Evolutionary conservation across 2,113 vertebrate genomes (phyloP).

Genomic region (Fregata magnificens): DNA sequence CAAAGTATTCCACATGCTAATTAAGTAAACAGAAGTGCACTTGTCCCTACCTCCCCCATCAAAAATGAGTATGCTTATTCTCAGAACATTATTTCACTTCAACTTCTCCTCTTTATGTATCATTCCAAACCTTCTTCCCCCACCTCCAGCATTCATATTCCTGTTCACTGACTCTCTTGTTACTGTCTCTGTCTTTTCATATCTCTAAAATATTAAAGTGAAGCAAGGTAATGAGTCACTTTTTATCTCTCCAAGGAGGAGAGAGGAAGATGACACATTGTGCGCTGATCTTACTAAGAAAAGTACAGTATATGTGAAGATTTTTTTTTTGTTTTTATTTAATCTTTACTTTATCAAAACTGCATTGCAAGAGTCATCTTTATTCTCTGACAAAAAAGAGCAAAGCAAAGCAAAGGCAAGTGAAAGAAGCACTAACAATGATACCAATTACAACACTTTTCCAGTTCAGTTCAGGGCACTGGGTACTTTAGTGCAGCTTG

Average conservation of each 20-base stretch:
- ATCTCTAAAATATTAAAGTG: slow-evolving; percentile 58
- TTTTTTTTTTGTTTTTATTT: slow-evolving; percentile 16
- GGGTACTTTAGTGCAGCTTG: not conserved
- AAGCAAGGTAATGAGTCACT: slow-evolving; percentile 28
- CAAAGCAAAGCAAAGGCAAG: not conserved
- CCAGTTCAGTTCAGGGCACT: not conserved
- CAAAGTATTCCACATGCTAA: slow-evolving; percentile 45
- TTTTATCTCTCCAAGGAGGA: slow-evolving; percentile 53
- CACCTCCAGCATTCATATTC: not conserved
- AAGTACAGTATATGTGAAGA: not conserved
- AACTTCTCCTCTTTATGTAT: not conserved
- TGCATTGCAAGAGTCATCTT: not conserved
- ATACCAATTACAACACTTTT: not conserved
- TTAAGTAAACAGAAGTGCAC: slow-evolving; percentile 42
- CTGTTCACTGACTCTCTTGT: slow-evolving; percentile 22
- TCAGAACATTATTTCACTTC: slow-evolving; percentile 15
- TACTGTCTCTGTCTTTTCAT: slow-evolving; percentile 17
- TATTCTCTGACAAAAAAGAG: not conserved
- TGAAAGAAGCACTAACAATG: not conserved
- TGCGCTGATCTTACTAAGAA: slow-evolving; percentile 33
- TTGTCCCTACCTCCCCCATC: not conserved
- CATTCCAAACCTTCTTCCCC: not conserved
- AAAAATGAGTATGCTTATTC: not conserved
- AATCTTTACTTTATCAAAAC: slow-evolving; percentile 42
- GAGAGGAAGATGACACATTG: slow-evolving; percentile 53